phyloP scores from a whole-genome alignment of 37 sponge, comb jelly and placozoan species.

The Haliclona indistincta region DNA sequence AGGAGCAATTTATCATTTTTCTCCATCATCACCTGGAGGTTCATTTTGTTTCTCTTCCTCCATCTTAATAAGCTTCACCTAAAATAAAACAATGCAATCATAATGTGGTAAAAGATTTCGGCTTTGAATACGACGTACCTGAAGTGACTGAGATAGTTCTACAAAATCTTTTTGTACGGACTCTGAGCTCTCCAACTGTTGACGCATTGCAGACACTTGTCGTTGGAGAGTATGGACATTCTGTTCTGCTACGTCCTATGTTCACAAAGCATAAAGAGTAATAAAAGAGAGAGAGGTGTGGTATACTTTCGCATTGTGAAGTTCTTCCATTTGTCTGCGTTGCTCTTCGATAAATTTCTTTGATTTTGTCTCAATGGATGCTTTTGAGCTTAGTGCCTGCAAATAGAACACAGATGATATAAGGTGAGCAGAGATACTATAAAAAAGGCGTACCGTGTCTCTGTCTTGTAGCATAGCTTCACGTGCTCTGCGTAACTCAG shows the following conservation, averaged over 20 bases:
- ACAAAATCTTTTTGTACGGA: conserved; percentile 59
- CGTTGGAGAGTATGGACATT: conserved; percentile 1
- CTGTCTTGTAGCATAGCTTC: no score
- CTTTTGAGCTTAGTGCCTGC: no score
- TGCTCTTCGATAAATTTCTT: conserved; percentile 28
- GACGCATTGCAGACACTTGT: conserved; percentile 17
- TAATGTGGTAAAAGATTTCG: not conserved
- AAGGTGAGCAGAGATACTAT: no score
- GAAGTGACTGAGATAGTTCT: conserved; percentile 46
- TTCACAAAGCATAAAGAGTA: no score
- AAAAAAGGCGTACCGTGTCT: no score
- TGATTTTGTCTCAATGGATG: conserved; percentile 39
- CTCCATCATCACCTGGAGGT: no score
- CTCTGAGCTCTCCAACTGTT: conserved; percentile 20
- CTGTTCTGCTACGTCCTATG: no score
- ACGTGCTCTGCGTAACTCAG: no score
- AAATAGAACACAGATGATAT: no score
- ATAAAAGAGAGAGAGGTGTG: not conserved
- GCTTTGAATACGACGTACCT: conserved; percentile 5
- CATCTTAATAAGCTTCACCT: conserved; percentile 12
- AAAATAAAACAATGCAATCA: no score
- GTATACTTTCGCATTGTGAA: not conserved
- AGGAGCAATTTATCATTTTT: no score
- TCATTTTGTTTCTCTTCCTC: not conserved
- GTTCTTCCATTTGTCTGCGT: conserved; percentile 34